phyloP scores from a whole-genome alignment of 2,797 vertebrate genomes.

The Myotis daubentonii region DNA sequence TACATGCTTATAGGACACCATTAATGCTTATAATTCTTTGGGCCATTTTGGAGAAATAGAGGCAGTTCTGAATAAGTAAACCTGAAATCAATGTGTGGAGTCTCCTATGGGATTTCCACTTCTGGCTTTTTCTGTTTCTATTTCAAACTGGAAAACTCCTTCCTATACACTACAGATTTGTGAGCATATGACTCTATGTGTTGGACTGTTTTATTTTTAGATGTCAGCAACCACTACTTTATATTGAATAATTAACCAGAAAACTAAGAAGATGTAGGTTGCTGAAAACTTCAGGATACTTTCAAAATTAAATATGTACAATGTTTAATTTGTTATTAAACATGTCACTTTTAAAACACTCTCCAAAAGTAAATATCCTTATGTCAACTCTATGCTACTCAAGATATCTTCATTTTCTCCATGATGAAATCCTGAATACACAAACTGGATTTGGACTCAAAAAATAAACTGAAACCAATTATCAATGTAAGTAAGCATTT shows the following conservation, averaged over 20 bases:
- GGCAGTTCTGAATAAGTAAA: not conserved
- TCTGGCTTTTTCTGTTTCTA: constrained; percentile 7
- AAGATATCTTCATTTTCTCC: not conserved
- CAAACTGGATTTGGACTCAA: not conserved
- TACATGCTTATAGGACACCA: not conserved
- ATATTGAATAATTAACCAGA: constrained; percentile 31
- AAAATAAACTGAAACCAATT: not conserved
- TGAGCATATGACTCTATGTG: not conserved
- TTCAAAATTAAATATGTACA: constrained; percentile 50
- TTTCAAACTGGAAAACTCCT: not conserved
- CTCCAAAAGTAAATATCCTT: constrained; percentile 26
- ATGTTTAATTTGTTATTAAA: constrained; percentile 39
- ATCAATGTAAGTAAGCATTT: not conserved
- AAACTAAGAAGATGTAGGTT: constrained; percentile 33
- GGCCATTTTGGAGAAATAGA: constrained; percentile 2
- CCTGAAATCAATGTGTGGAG: not conserved
- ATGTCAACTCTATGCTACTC: not conserved
- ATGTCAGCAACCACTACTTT: constrained; percentile 5
- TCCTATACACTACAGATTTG: not conserved
- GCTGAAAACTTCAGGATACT: constrained; percentile 12
- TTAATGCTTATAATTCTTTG: not conserved
- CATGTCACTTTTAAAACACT: constrained; percentile 10
- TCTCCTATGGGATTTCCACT: not conserved
- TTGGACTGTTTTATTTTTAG: constrained; percentile 41
- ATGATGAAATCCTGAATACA: not conserved